These are phyloP conservation scores for Erebia aethiops DNA, from an alignment of 2,888 invertebrate species.

Conservation along the genomic window DNA sequence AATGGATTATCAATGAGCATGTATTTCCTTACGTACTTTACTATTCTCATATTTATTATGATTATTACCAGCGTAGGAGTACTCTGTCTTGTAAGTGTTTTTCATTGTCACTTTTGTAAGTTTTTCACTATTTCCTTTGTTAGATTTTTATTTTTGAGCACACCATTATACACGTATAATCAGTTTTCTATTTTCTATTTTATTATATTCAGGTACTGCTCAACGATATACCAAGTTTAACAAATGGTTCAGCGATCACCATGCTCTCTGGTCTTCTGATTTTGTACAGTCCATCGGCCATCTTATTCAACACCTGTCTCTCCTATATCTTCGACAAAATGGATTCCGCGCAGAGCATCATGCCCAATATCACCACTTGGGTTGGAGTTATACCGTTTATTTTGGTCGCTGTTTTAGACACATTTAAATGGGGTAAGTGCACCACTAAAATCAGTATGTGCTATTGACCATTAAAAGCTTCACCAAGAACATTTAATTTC, in stretches of 20 bases:
- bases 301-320: constrained; percentile 89
- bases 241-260: constrained; percentile 86
- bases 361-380: constrained; percentile 90
- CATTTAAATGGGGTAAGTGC: constrained; percentile 86
- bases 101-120: too few relatives aligned
- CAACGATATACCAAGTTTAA: constrained; percentile 87
- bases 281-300: constrained; percentile 89
- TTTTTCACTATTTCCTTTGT: too few relatives aligned
- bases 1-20: constrained; percentile 90
- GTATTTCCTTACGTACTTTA: constrained; percentile 90
- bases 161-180: too few relatives aligned
- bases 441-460: too few relatives aligned
- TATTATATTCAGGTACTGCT: constrained; percentile 81
- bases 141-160: too few relatives aligned
- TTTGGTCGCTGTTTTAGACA: constrained; percentile 87
- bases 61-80: constrained; percentile 86
- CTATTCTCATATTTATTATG: constrained; percentile 88
- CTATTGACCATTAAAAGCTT: too few relatives aligned
- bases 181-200: neutral
- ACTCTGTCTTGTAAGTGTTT: constrained; percentile 72
- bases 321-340: constrained; percentile 92
- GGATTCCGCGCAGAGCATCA: constrained; percentile 91
- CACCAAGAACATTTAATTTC: too few relatives aligned
- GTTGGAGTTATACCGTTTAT: constrained; percentile 89
- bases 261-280: constrained; percentile 86